Evolutionary conservation across 2,797 vertebrate genomes (phyloP).

Genomic region (Furcifer pardalis): DNA sequence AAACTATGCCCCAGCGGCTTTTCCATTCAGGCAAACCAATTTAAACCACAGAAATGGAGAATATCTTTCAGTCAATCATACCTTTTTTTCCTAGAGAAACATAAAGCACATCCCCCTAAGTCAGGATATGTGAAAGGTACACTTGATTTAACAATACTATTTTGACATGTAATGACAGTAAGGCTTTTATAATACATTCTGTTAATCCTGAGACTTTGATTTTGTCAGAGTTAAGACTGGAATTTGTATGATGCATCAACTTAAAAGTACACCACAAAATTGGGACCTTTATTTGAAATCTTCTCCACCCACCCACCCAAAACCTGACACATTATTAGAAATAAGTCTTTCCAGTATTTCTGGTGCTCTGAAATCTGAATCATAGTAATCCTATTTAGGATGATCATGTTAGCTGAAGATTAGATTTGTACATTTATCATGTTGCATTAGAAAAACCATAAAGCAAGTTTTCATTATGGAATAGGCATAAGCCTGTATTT

Average conservation of each 20-base stretch:
- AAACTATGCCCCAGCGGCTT: slow-evolving; percentile 66
- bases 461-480: slow-evolving; percentile 59
- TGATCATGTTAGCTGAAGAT: slow-evolving; percentile 71
- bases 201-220: slow-evolving; percentile 75
- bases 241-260: slow-evolving; percentile 71
- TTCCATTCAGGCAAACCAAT: slow-evolving; percentile 73
- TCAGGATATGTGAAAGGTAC: slow-evolving; percentile 67
- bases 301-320: background rate
- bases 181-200: slow-evolving; percentile 78
- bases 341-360: slow-evolving; percentile 67
- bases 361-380: slow-evolving; percentile 70
- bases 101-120: slow-evolving; percentile 64
- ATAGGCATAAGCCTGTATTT: slow-evolving; percentile 62
- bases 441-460: slow-evolving; percentile 68
- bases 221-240: slow-evolving; percentile 76
- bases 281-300: slow-evolving; percentile 63
- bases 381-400: slow-evolving; percentile 67
- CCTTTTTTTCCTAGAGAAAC: slow-evolving; percentile 52
- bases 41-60: slow-evolving; percentile 56
- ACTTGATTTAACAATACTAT: slow-evolving; percentile 76
- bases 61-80: slow-evolving; percentile 51
- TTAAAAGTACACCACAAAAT: slow-evolving; percentile 68
- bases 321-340: slow-evolving; percentile 50
- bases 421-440: slow-evolving; percentile 68
- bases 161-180: slow-evolving; percentile 73